Evolutionary conservation across 1,140 invertebrate species (phyloP).

Genomic region (Drosophila orosa): DNA sequence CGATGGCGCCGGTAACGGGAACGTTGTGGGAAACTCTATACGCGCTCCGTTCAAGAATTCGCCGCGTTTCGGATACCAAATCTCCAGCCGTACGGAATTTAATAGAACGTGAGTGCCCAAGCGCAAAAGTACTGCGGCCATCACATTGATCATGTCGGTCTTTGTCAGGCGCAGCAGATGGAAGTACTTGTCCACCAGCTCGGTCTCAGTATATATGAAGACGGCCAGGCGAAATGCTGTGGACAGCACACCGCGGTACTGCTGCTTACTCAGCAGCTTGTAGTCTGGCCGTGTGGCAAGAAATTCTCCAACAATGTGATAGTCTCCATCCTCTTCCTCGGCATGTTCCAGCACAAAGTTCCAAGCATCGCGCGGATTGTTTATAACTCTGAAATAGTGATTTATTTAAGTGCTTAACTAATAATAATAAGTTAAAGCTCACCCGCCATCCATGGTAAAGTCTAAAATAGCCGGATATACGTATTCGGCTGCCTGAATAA

Average conservation of each 20-base stretch:
- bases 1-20: neutral
- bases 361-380: conserved; percentile 28
- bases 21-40: neutral
- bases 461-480: conserved; percentile 18
- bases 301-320: conserved; percentile 21
- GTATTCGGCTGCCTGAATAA: conserved; percentile 35
- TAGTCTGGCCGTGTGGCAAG: conserved; percentile 34
- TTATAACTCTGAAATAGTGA: conserved; percentile 20
- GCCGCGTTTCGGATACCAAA: conserved; percentile 1
- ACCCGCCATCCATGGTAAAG: conserved; percentile 29
- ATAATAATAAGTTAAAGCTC: neutral
- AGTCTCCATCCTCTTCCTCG: conserved; percentile 3
- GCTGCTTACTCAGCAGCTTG: conserved; percentile 4
- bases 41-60: conserved; percentile 12
- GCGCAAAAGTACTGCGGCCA: conserved; percentile 47
- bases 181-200: conserved; percentile 29
- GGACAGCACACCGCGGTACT: conserved; percentile 31
- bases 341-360: conserved; percentile 34
- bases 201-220: conserved; percentile 46
- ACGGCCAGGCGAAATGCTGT: conserved; percentile 55
- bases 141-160: conserved; percentile 33
- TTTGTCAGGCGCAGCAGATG: conserved; percentile 25
- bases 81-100: conserved; percentile 20
- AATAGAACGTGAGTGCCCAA: conserved; percentile 34
- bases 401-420: neutral